Evolutionary conservation across 92 coral and sea anemone genomes (phyloP), one percentile per base, ranked within the genome.

Genomic region (Zoanthus solanderi): DNA sequence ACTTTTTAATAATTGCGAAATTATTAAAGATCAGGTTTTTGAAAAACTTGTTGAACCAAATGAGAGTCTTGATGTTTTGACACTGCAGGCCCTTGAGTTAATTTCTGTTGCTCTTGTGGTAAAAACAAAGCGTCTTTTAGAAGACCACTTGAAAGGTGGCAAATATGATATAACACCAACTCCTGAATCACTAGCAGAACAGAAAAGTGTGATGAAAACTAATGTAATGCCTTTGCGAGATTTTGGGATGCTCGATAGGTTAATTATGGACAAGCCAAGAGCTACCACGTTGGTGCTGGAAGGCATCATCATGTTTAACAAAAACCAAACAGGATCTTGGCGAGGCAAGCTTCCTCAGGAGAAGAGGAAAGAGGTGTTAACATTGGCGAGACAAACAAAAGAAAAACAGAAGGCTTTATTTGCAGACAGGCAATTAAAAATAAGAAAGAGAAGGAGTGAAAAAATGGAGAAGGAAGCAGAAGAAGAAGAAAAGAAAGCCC

Each of bases 41-140:
- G 84, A 87, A 73, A 87, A 76, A 69, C 90, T 87, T 67, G 81
- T 52, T 48, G 78, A 87, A 69, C 45, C 74, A 69, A 87, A 50
- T 87, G 90, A 67, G 42, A 75, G 52, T 9, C 56, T 87, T 82
- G 79, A 78, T 82, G 83, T 83, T 42, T 87, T 87, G 90, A 78
- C 90, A 23, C 85, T 66, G 60, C 84, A 78, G 78, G 79, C 79
- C 67, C 85, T 87, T 78, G 74, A 87, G 78, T 66, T 87, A 28
- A 71, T 87, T 9, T 87, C 78, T 16, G 66, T 31, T 34, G 61
- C 46, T 52, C 60, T 80, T 61, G 74, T 80, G n/a, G 85, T 80
- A 12, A 80, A 80, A 47, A 80, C 63, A 69, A 18, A 68, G n/a
- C 61, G 79, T 23, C 72, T 83, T 2, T 28, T 83, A 73, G 57